Evolutionary conservation across 2,113 vertebrate species (phyloP).

Genomic region (Ceratotherium simum): DNA sequence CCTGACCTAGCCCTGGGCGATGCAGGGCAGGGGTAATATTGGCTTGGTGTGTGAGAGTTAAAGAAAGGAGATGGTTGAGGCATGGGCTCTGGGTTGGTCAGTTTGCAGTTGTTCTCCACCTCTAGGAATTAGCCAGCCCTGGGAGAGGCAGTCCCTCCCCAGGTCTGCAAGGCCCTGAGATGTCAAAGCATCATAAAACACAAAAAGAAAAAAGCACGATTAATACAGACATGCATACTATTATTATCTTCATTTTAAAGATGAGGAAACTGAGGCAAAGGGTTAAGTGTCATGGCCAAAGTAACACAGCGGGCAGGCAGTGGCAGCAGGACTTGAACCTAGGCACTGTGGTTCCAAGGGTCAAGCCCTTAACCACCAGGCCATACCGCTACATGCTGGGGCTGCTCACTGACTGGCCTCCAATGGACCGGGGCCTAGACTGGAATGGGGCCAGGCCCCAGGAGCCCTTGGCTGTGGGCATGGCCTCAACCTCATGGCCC

Average conservation of each 20-base stretch:
- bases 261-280: background rate
- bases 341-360: background rate
- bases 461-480: background rate
- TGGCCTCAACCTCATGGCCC: background rate
- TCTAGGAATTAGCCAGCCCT: background rate
- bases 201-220: background rate
- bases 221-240: background rate
- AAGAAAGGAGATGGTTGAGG: background rate
- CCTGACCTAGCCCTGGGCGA: background rate
- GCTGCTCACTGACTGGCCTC: background rate
- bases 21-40: too few species aligned
- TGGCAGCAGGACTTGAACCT: background rate
- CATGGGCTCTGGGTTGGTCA: background rate
- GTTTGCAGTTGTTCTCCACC: background rate
- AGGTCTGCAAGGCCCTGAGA: background rate
- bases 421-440: rapidly evolving
- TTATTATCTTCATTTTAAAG: background rate
- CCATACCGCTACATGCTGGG: background rate
- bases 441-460: rapidly evolving
- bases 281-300: background rate
- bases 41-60: background rate
- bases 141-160: background rate
- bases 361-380: background rate
- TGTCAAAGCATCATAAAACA: background rate
- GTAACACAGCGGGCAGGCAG: background rate